A percentile compares a stretch with the other conserved stretches of the same genome.
Conservation (phyloP, 2,113 vertebrate species). For the Cranoglanis bouderius region DNA sequence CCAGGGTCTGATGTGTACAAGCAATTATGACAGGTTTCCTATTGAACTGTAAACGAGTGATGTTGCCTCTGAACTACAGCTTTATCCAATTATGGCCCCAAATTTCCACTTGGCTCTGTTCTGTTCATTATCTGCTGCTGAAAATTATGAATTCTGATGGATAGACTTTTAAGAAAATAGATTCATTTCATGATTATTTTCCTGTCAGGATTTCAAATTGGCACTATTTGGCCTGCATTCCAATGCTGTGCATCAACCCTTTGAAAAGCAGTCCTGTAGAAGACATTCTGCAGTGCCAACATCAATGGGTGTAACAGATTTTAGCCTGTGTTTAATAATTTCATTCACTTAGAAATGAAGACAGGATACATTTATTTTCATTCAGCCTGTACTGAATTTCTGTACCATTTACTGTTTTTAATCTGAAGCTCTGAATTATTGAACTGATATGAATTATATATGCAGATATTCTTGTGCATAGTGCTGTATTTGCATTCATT, state of each 20-base stretch:
- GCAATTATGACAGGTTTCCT: constrained; percentile 85
- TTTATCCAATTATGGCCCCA: constrained; percentile 79
- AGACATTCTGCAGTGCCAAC: constrained; percentile 6
- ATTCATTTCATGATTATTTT: constrained; percentile 50
- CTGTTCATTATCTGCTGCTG: constrained; percentile 46
- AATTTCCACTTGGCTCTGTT: constrained; percentile 60
- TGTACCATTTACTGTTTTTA: constrained; percentile 3
- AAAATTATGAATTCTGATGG: constrained; percentile 55
- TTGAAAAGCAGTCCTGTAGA: constrained; percentile 19
- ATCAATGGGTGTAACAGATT: constrained; percentile 36
- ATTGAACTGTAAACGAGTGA: constrained; percentile 81
- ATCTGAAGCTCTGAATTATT: constrained; percentile 1
- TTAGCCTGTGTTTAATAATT: constrained; percentile 26
- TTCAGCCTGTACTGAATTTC: neutral
- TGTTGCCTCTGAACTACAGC: constrained; percentile 75
- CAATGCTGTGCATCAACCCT: constrained; percentile 30
- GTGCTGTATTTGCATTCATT: neutral
- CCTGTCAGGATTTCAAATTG: constrained; percentile 53
- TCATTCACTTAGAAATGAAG: constrained; percentile 26
- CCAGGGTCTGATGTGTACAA: constrained; percentile 76
- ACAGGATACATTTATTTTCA: neutral
- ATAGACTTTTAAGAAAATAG: constrained; percentile 44
- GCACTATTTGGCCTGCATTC: constrained; percentile 44
- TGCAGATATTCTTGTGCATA: neutral
- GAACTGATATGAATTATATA: neutral